Evolutionary conservation across 2,797 vertebrate genomes (phyloP).

Genomic region (Hemibagrus guttatus): DNA sequence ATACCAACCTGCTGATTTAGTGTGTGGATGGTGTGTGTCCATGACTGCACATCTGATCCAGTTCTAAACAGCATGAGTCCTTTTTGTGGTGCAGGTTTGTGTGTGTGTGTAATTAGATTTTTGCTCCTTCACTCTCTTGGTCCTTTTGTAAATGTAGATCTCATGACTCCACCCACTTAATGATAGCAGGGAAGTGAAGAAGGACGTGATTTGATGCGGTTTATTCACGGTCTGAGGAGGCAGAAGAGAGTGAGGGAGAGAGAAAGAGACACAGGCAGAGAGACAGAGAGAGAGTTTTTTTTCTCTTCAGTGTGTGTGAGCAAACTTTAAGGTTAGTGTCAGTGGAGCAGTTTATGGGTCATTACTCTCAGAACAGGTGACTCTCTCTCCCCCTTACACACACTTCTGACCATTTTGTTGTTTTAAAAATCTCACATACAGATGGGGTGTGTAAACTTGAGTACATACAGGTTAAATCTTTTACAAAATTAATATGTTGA

Average conservation of each 20-base stretch:
- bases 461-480: too few species aligned
- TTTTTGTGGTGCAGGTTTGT: not conserved
- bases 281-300: too few species aligned
- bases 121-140: not conserved
- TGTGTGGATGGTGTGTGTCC: slow-evolving; percentile 41
- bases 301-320: too few species aligned
- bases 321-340: too few species aligned
- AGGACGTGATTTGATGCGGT: slow-evolving; percentile 26
- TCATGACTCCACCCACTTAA: slow-evolving; percentile 30
- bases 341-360: too few species aligned
- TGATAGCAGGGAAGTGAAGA: not conserved
- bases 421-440: not conserved
- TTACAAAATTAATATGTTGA: not conserved
- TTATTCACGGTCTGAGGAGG: not conserved
- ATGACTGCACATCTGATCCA: slow-evolving; percentile 18
- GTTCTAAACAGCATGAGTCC: slow-evolving; percentile 21
- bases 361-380: too few species aligned
- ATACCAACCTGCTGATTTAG: slow-evolving; percentile 41
- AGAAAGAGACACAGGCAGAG: not conserved
- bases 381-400: too few species aligned
- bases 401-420: not conserved
- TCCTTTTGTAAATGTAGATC: slow-evolving; percentile 19
- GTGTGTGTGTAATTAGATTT: not conserved
- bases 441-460: not conserved
- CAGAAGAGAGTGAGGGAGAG: not conserved